phyloP scores from a whole-genome alignment of 2,888 invertebrate species.

The Pogonocherus hispidulus region DNA sequence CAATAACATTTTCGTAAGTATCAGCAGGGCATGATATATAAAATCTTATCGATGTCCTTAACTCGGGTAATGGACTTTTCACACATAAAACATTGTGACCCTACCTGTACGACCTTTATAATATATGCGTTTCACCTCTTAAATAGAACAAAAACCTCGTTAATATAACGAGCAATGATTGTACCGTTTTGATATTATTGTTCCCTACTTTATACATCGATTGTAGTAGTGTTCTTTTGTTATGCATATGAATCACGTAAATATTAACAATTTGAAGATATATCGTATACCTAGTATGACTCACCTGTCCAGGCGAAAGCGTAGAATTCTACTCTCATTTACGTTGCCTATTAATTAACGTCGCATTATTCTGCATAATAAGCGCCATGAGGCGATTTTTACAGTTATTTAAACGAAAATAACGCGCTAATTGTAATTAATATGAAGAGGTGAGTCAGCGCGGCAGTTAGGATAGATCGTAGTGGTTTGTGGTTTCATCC shows the following conservation, averaged over 20 bases:
- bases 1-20: too few relatives aligned
- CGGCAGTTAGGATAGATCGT: constrained; percentile 22
- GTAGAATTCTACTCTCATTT: constrained; percentile 20
- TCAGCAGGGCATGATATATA: too few relatives aligned
- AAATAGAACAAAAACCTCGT: not conserved
- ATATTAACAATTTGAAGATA: constrained; percentile 23
- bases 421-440: constrained; percentile 26
- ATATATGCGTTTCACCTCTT: too few relatives aligned
- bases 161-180: not conserved
- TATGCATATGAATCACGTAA: constrained; percentile 21
- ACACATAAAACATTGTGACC: too few relatives aligned
- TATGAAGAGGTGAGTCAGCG: constrained; percentile 8
- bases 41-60: too few relatives aligned
- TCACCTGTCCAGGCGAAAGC: constrained; percentile 15
- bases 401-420: constrained; percentile 25
- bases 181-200: not conserved
- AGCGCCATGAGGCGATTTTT: constrained; percentile 14
- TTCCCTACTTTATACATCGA: not conserved
- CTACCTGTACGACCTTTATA: too few relatives aligned
- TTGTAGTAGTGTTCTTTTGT: constrained; percentile 8
- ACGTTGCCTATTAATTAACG: not conserved
- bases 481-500: constrained; percentile 41
- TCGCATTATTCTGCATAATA: constrained; percentile 23
- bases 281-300: not conserved
- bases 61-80: too few relatives aligned